Evolutionary conservation across 2,113 vertebrate genomes (phyloP).

Genomic region (Benitochromis conjunctus): DNA sequence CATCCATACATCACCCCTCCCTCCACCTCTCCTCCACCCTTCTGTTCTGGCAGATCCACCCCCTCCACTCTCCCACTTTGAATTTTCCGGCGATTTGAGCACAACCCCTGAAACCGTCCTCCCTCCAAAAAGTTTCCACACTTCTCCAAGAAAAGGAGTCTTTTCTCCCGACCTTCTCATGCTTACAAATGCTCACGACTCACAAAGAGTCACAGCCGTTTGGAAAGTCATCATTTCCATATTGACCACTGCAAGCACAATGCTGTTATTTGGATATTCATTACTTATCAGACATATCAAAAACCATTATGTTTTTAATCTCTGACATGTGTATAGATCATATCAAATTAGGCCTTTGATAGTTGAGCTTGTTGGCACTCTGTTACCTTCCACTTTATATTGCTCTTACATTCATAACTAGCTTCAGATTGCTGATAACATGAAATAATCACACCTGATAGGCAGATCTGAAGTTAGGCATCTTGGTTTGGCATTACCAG

Average conservation of each 20-base stretch:
- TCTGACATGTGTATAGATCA: not conserved
- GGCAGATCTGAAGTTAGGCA: not conserved
- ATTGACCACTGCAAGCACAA: not conserved
- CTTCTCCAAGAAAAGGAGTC: constrained; percentile 7
- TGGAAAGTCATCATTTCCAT: constrained; percentile 22
- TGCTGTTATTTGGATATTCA: constrained; percentile 11
- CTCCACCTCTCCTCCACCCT: constrained; percentile 73
- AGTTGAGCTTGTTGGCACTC: not conserved
- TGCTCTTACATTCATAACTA: not conserved
- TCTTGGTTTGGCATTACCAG: not conserved
- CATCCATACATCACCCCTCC: constrained; percentile 87
- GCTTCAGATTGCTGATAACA: not conserved
- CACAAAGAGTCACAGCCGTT: constrained; percentile 7
- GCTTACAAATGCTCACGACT: constrained; percentile 28
- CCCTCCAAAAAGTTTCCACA: constrained; percentile 28
- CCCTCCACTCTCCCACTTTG: constrained; percentile 67
- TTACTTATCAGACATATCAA: not conserved
- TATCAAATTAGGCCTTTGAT: not conserved
- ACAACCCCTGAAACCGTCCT: constrained; percentile 71
- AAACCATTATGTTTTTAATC: not conserved
- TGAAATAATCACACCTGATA: not conserved
- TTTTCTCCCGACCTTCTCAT: constrained; percentile 21
- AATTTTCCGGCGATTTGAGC: constrained; percentile 95
- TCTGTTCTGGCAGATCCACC: constrained; percentile 61
- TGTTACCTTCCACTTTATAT: not conserved